phyloP scores from a whole-genome alignment of 2,888 invertebrate genomes.

The Griposia aprilina region DNA sequence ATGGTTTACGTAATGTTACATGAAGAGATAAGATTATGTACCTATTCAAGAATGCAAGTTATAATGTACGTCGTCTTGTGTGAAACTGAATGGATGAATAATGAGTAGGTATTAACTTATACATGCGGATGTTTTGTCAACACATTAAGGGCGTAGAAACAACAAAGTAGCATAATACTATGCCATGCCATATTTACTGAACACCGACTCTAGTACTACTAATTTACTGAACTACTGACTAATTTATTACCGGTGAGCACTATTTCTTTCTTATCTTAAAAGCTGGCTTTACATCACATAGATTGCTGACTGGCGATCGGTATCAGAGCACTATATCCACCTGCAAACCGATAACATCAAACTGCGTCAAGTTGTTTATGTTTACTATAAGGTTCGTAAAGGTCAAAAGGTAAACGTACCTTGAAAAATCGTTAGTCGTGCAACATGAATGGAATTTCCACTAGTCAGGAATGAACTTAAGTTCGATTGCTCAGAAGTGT shows the following conservation, averaged over 20 bases:
- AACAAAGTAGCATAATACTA: conserved; percentile 19
- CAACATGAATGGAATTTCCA: conserved; percentile 27
- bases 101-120: conserved; percentile 49
- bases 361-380: conserved; percentile 51
- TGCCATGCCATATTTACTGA: conserved; percentile 10
- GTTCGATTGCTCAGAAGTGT: conserved; percentile 18
- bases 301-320: conserved; percentile 32
- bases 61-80: conserved; percentile 33
- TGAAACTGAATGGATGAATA: conserved; percentile 55
- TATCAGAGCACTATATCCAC: conserved; percentile 37
- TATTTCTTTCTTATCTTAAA: conserved; percentile 49
- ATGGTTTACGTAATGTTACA: conserved; percentile 43
- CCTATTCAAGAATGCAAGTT: conserved; percentile 46
- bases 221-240: conserved; percentile 29
- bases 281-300: conserved; percentile 40
- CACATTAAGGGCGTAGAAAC: conserved; percentile 19
- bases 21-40: conserved; percentile 58
- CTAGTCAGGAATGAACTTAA: neutral
- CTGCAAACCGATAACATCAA: conserved; percentile 54
- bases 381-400: conserved; percentile 13
- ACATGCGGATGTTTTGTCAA: conserved; percentile 37
- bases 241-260: conserved; percentile 31
- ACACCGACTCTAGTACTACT: conserved; percentile 28
- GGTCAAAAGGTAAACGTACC: conserved; percentile 43
- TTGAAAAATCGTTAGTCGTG: conserved; percentile 22